These are phyloP conservation scores for Nasonia oneida DNA, from an alignment of 2,888 invertebrate genomes.

Conservation along the genomic window DNA sequence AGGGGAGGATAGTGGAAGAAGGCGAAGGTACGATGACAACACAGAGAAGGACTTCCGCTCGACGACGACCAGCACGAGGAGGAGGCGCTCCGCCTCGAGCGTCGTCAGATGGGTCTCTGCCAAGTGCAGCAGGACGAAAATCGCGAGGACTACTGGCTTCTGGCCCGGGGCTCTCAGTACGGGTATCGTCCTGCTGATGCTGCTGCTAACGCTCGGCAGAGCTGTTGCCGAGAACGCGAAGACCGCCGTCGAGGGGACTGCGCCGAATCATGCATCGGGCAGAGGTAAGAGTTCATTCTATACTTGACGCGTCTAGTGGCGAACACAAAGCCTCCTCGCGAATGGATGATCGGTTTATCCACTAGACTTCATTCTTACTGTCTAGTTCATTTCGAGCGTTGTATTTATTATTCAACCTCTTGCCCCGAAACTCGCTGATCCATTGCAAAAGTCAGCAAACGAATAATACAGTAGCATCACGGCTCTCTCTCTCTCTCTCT, in stretches of 20 bases:
- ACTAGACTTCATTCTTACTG: too few species aligned
- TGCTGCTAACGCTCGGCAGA: conserved; percentile 42
- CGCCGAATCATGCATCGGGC: conserved; percentile 55
- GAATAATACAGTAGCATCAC: background rate
- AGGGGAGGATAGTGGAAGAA: background rate
- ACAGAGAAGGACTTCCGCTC: background rate
- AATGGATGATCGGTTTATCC: background rate
- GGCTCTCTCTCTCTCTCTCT: background rate
- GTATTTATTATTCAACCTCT: too few species aligned
- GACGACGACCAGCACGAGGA: background rate
- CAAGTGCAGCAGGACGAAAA: conserved; percentile 2
- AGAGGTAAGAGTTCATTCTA: conserved; percentile 64
- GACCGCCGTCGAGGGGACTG: conserved; percentile 41
- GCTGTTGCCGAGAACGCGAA: conserved; percentile 60
- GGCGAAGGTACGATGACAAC: background rate
- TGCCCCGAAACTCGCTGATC: too few species aligned
- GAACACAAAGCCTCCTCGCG: background rate
- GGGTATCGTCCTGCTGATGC: conserved; percentile 1
- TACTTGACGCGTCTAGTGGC: background rate
- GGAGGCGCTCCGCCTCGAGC: conserved; percentile 71
- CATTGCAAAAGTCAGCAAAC: background rate
- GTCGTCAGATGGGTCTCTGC: conserved; percentile 74
- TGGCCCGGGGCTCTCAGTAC: background rate
- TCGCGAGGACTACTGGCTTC: background rate
- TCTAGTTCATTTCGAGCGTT: too few species aligned